Base-by-base conservation (phyloP, 1,140 invertebrate genomes). In the Patella vulgata region DNA sequence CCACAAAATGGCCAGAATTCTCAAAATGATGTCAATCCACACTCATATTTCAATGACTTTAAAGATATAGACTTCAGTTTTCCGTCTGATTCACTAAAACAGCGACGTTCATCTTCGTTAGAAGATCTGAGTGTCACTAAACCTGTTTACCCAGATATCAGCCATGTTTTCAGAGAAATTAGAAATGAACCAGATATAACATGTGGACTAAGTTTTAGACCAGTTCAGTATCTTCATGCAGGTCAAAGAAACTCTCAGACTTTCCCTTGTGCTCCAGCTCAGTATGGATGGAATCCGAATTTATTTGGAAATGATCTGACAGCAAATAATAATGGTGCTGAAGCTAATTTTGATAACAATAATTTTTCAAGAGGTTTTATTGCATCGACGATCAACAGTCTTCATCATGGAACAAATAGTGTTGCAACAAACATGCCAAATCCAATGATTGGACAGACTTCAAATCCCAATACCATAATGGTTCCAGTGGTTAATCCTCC, bases 141-240 rank as follows among this genome's bases (percentile, higher is more conserved):
- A 17, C 55, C 62, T 52, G 31, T 68, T 3, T 81, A 81, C 48
- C 79, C 77, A 47, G 77, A 81, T 57, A 78, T 79, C 17, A 78
- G 77, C 52, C 65, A 66, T 63, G 75, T 69, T 14, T 81, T 81
- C 65, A 68, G 52, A 46, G 74, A 75, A 40, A 23, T 78, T 19
- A 46, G 43, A 23, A 14, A 30, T 6, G 31, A 52, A 12, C 27
- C 43, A 17, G 14, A 12, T n/a, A 21, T 23, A 8, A n/a, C 11
- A 19, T 19, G 19, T 19, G 33, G 17, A 14, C 14, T 25, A 17
- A n/a, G 11, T 31, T 27, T 12, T 54, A 36, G 6, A 44, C 55
- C 17, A 9, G 12, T 12, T 12, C 8, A 9, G 40, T 27, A 33
- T 17, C n/a, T 14, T 23, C 25, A 30, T 17, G 27, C 19, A 11